Evolutionary conservation across 2,888 invertebrate genomes (phyloP), one percentile per base, ranked within the genome.

Genomic region (Pammene fasciana): DNA sequence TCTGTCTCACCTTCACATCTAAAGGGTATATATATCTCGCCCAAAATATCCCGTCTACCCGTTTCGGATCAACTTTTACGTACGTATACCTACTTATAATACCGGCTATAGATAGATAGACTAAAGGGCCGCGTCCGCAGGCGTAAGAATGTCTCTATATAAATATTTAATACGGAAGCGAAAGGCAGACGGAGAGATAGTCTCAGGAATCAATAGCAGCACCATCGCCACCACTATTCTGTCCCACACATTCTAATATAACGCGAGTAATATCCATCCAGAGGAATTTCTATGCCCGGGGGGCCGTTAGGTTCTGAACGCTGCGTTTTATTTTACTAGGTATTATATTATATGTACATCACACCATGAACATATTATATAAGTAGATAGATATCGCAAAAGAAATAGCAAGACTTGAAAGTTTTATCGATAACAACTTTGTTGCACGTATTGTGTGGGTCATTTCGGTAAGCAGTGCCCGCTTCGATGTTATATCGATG

Each of bases 161-260:
- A 85, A 87, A 87, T 88, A 87, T 87, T 87, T 84, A 80, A 87
- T 87, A 83, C 77, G 72, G 71, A 73, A 73, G 68, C 74, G 72
- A 73, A 75, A 72, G 74, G 75, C 72, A 72, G 72, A 74, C 74
- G 73, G 73, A 75, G 78, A 71, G 72, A 73, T 73, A 75, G 74
- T 72, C 73, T 74, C 76, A 75, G 73, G 82, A 86, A 86, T 86
- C 87, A 79, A 87, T 87, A 86, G 78, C 79, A 81, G 81, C 79
- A 78, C 78, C 78, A 79, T 77, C 13, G 11, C 55, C 38, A 57
- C 67, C 36, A 67, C 59, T 65, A 56, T 46, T 72, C 75, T 72
- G 71, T 74, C 75, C 75, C 75, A 77, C 78, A 60, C 73, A 76
- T 81, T 81, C 78, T 80, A 81, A 82, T 79, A 83, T 80, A 84